Percentiles rank a stretch among this genome's conserved stretches.
Conservation (phyloP, 2,113 vertebrate species). For the Morphnarchus princeps region DNA sequence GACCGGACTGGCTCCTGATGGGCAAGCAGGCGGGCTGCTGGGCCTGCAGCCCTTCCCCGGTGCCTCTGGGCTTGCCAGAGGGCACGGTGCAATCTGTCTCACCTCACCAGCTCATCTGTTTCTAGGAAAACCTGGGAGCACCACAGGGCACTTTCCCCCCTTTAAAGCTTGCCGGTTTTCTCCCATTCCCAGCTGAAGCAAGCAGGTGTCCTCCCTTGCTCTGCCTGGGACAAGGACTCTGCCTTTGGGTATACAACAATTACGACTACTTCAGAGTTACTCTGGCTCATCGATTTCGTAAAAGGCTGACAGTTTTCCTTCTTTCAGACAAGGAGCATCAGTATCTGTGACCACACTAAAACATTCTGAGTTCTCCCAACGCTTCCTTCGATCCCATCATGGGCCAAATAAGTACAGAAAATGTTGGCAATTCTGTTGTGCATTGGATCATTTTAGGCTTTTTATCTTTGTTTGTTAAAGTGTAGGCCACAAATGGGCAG, state of each 20-base stretch:
- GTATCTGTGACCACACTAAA: not conserved
- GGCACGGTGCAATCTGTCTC: not conserved
- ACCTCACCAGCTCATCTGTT: not conserved
- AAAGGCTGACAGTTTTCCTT: not conserved
- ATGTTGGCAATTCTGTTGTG: not conserved
- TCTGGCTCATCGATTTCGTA: not conserved
- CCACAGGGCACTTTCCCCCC: accelerated
- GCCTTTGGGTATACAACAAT: not conserved
- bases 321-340: not conserved
- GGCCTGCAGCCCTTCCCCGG: not conserved
- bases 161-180: not conserved
- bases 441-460: not conserved
- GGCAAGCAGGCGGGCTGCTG: too few species aligned
- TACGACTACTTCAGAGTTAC: not conserved
- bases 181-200: not conserved
- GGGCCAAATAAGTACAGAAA: not conserved
- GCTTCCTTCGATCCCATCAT: not conserved
- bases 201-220: not conserved
- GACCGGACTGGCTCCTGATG: not conserved
- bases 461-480: not conserved
- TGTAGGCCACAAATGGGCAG: not conserved
- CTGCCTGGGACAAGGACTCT: not conserved
- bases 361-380: not conserved
- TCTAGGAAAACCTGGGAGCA: not conserved
- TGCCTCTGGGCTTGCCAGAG: not conserved